Conservation (phyloP, 92 coral and sea anemone species). For the Heliopora coerulea region DNA sequence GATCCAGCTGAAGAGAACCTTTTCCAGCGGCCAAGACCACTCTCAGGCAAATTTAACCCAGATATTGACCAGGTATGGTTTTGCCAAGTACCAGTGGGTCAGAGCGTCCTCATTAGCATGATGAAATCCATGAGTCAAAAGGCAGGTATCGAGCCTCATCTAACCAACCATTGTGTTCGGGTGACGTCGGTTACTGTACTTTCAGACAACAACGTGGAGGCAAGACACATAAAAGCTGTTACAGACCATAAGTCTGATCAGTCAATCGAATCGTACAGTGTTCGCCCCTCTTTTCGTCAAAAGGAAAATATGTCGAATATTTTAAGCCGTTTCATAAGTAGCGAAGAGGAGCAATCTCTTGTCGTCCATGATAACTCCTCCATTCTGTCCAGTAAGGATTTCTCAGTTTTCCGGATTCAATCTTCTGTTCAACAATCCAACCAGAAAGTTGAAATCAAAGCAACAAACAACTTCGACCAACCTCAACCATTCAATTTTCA, state of each 20-base stretch:
- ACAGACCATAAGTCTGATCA: slow-evolving; percentile 52
- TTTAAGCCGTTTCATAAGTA: slow-evolving; percentile 47
- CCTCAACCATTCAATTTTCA: too few relatives aligned
- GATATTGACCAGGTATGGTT: slow-evolving; percentile 47
- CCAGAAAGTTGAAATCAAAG: too few relatives aligned
- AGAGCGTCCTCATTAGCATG: slow-evolving; percentile 45
- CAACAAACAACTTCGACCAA: too few relatives aligned
- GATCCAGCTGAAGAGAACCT: slow-evolving; percentile 46
- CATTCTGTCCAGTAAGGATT: too few relatives aligned
- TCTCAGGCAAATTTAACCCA: slow-evolving; percentile 40
- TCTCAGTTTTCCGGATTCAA: too few relatives aligned
- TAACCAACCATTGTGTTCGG: slow-evolving; percentile 58
- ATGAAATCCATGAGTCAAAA: slow-evolving; percentile 34
- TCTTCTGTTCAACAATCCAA: too few relatives aligned
- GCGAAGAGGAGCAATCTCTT: too few relatives aligned
- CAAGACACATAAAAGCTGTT: slow-evolving; percentile 43
- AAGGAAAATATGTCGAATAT: slow-evolving; percentile 51
- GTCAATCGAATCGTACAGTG: slow-evolving; percentile 52
- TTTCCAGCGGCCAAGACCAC: slow-evolving; percentile 51
- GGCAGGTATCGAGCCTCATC: slow-evolving; percentile 50
- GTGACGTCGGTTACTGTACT: slow-evolving; percentile 52
- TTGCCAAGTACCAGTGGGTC: slow-evolving; percentile 45
- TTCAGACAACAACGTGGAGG: slow-evolving; percentile 47
- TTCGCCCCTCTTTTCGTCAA: slow-evolving; percentile 46
- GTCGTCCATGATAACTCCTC: too few relatives aligned